Percentiles rank a stretch among this genome's conserved stretches.
Evolutionary conservation across 2,113 vertebrate genomes (phyloP).

Genomic region (Micronycteris hirsuta): DNA sequence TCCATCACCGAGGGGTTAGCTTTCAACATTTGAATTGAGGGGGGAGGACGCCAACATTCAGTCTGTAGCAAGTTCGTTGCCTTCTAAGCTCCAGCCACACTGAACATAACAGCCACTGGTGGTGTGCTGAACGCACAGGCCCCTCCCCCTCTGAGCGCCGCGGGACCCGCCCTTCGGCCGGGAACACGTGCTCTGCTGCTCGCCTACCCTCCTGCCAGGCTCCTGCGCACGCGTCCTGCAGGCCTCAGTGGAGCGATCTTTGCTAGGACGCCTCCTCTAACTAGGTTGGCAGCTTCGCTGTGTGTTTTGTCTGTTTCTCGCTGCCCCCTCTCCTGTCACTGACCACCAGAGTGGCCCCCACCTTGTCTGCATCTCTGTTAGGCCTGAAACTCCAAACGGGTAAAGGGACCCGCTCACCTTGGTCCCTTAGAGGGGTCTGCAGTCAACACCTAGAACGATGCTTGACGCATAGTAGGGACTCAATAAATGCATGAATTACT

Average conservation of each 20-base stretch:
- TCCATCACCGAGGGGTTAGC: no score
- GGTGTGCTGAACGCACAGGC: background rate
- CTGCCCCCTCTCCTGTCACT: background rate
- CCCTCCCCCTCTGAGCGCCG: background rate
- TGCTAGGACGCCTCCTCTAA: background rate
- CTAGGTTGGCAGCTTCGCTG: background rate
- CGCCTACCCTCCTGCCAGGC: background rate
- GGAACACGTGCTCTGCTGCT: background rate
- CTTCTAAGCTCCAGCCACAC: background rate
- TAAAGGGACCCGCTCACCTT: background rate
- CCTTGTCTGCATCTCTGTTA: background rate
- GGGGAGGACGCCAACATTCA: background rate
- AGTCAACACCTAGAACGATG: background rate
- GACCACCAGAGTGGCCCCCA: background rate
- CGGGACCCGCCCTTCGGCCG: rapidly evolving
- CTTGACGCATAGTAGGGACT: background rate
- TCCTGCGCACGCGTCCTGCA: background rate
- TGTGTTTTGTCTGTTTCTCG: background rate
- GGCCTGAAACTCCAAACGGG: background rate
- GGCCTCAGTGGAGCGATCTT: background rate
- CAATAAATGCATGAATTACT: background rate
- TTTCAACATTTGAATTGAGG: background rate
- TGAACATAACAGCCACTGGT: background rate
- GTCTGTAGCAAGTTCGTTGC: background rate
- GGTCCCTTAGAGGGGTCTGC: background rate